Conservation (phyloP, 2,888 invertebrate species). For the Pasiphila rectangulata region DNA sequence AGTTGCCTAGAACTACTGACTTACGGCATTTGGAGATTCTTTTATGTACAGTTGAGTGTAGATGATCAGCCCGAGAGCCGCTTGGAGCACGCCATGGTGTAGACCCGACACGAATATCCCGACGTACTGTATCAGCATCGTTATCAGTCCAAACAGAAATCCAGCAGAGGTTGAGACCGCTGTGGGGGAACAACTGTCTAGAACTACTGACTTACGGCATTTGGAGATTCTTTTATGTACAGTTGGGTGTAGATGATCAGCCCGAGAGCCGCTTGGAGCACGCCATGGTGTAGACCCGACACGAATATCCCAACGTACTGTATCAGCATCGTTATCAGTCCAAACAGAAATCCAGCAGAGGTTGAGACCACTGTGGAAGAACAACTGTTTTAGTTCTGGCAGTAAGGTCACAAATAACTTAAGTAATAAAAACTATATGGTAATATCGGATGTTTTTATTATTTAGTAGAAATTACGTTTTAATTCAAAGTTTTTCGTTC, state of each 20-base stretch:
- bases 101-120: not conserved
- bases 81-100: not conserved
- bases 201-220: not conserved
- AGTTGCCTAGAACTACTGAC: not conserved
- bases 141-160: not conserved
- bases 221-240: not conserved
- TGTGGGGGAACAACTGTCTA: no score
- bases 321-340: not conserved
- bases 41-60: not conserved
- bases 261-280: not conserved
- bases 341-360: not conserved
- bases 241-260: not conserved
- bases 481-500: no score
- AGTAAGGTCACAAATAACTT: no score
- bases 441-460: no score
- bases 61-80: not conserved
- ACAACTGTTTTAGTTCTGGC: not conserved
- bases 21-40: not conserved
- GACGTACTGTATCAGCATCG: slow-evolving; percentile 3
- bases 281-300: not conserved
- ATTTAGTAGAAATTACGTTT: no score
- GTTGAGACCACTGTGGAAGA: not conserved
- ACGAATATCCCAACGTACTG: slow-evolving; percentile 1
- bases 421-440: no score
- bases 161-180: not conserved